Evolutionary conservation across 1,140 invertebrate genomes (phyloP).

Genomic region (Nasonia giraulti): DNA sequence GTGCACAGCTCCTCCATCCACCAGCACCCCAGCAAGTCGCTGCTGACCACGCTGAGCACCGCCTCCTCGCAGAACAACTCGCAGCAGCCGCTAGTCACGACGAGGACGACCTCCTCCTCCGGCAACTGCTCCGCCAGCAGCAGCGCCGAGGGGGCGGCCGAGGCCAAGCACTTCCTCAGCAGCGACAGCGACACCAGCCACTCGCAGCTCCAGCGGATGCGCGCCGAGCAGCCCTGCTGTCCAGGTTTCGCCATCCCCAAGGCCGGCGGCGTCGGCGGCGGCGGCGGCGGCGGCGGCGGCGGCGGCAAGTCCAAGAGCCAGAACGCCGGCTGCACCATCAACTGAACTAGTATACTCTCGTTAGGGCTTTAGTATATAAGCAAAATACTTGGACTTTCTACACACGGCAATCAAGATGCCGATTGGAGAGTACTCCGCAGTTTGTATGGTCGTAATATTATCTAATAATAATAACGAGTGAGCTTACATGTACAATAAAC

Average conservation of each 20-base stretch:
- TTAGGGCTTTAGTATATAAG: no score
- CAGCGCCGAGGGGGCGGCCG: background rate
- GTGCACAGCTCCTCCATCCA: background rate
- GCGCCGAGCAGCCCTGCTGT: slow-evolving; percentile 61
- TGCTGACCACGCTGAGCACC: no score
- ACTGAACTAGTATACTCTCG: background rate
- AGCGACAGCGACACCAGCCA: background rate
- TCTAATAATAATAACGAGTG: background rate
- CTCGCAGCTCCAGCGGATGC: slow-evolving; percentile 10
- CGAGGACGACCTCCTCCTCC: no score
- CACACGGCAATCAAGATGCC: no score
- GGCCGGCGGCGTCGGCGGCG: slow-evolving; percentile 37
- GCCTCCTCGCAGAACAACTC: no score
- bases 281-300: slow-evolving; percentile 20
- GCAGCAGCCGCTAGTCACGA: no score
- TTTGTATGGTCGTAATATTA: no score
- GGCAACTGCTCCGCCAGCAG: background rate
- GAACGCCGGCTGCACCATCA: background rate
- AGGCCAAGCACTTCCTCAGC: background rate
- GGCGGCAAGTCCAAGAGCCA: slow-evolving; percentile 6
- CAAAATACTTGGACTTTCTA: no score
- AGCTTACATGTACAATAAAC: slow-evolving; percentile 15
- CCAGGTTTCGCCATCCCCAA: slow-evolving; percentile 71
- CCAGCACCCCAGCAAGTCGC: no score
- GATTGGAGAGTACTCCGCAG: no score